These are phyloP conservation scores for Drosophila truncata DNA, from an alignment of 1,140 invertebrate species.

Conservation along the genomic window DNA sequence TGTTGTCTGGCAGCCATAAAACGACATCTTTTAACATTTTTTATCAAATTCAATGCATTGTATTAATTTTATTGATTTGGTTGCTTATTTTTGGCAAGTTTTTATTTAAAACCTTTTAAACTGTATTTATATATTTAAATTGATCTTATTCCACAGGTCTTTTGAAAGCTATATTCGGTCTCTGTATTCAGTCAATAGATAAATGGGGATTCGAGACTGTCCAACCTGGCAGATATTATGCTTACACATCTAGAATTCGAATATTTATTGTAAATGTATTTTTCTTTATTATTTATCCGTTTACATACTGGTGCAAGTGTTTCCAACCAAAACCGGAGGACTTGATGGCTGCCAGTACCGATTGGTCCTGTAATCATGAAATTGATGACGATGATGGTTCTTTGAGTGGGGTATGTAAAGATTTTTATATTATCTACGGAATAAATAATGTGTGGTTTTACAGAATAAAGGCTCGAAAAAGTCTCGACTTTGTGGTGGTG, in stretches of 20 bases:
- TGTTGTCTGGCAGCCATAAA: neutral
- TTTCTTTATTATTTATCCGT: conserved; percentile 32
- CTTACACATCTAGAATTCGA: conserved; percentile 1
- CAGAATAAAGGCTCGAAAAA: neutral
- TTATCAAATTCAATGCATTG: conserved; percentile 1
- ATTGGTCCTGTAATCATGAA: conserved; percentile 49
- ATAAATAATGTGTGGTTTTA: neutral
- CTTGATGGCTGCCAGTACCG: conserved; percentile 53
- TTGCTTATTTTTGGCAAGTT: conserved; percentile 41
- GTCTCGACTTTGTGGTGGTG: conserved; percentile 19
- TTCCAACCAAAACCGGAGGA: conserved; percentile 54
- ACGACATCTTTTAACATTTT: neutral
- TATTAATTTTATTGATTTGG: conserved; percentile 9
- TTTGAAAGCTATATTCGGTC: conserved; percentile 36
- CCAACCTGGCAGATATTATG: conserved; percentile 33
- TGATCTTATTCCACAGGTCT: conserved; percentile 2
- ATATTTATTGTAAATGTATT: conserved; percentile 33
- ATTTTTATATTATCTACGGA: no score
- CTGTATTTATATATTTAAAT: no score
- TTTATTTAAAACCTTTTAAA: neutral
- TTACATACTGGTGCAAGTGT: conserved; percentile 55
- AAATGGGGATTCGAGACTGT: conserved; percentile 28
- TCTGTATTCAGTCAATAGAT: conserved; percentile 23
- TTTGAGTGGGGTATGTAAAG: neutral
- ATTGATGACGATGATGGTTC: neutral